phyloP scores from a whole-genome alignment of 2,113 vertebrate genomes.

The Colinus virginianus region DNA sequence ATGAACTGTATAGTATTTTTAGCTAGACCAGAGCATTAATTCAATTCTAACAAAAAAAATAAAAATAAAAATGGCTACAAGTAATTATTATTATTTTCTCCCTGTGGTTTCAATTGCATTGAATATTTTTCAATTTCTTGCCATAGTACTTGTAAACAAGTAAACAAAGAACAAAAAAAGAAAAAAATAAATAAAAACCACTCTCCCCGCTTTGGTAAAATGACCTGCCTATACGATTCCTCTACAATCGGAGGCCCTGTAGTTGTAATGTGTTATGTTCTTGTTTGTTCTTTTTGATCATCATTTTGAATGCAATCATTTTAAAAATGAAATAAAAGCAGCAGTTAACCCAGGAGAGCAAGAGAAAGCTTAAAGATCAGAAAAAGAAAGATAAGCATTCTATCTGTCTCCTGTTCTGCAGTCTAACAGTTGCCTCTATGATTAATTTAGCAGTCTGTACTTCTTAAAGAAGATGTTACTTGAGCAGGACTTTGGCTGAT shows the following conservation, averaged over 20 bases:
- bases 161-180: neutral
- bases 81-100: neutral
- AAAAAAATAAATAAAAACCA: neutral
- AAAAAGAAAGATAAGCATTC: neutral
- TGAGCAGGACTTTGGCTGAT: neutral
- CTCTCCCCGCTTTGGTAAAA: neutral
- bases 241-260: neutral
- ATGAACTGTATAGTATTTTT: neutral
- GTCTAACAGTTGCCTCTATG: neutral
- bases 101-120: neutral
- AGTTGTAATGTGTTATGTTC: neutral
- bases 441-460: slow-evolving; percentile 39
- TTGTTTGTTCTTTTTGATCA: neutral
- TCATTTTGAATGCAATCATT: neutral
- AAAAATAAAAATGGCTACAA: neutral
- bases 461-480: neutral
- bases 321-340: neutral
- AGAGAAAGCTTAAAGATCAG: neutral
- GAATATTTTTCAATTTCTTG: neutral
- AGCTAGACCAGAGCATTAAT: neutral
- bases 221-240: neutral
- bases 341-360: neutral
- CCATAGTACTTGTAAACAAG: neutral
- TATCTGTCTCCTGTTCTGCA: neutral
- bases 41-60: neutral